These are phyloP conservation scores for Cynodonichthys magdalenae DNA, from an alignment of 2,797 vertebrate genomes.

Conservation along the genomic window DNA sequence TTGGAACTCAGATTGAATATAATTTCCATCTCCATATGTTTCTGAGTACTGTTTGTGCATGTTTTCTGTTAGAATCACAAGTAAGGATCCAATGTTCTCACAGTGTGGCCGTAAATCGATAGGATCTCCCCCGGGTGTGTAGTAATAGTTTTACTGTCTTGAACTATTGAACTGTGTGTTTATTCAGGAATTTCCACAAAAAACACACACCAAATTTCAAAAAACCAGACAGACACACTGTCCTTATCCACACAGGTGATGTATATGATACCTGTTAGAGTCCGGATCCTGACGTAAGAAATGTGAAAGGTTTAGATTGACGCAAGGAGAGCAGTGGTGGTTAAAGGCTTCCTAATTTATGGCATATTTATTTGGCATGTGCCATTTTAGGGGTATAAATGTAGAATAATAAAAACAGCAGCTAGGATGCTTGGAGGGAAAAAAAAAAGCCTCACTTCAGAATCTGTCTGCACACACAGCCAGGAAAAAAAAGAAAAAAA, in stretches of 20 bases:
- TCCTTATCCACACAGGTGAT: constrained; percentile 4
- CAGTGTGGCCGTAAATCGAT: constrained; percentile 46
- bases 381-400: constrained; percentile 24
- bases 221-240: background rate
- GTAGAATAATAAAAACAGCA: constrained; percentile 25
- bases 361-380: constrained; percentile 37
- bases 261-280: background rate
- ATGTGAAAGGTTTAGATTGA: constrained; percentile 9
- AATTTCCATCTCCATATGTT: background rate
- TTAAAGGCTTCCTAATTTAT: constrained; percentile 16
- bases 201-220: background rate
- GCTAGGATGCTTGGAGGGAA: constrained; percentile 11
- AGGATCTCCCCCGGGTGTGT: constrained; percentile 20
- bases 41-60: constrained; percentile 7
- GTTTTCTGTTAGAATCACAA: constrained; percentile 20
- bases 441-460: constrained; percentile 20
- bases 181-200: constrained; percentile 14
- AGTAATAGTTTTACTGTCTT: constrained; percentile 57
- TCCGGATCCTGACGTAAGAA: constrained; percentile 24
- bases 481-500: constrained; percentile 28
- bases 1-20: no score
- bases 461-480: constrained; percentile 36
- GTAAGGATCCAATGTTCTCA: constrained; percentile 41
- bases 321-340: constrained; percentile 3
- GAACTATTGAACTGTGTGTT: constrained; percentile 49